Evolutionary conservation across 2,797 vertebrate species (phyloP).

Genomic region (Pachyuromys duprasi): DNA sequence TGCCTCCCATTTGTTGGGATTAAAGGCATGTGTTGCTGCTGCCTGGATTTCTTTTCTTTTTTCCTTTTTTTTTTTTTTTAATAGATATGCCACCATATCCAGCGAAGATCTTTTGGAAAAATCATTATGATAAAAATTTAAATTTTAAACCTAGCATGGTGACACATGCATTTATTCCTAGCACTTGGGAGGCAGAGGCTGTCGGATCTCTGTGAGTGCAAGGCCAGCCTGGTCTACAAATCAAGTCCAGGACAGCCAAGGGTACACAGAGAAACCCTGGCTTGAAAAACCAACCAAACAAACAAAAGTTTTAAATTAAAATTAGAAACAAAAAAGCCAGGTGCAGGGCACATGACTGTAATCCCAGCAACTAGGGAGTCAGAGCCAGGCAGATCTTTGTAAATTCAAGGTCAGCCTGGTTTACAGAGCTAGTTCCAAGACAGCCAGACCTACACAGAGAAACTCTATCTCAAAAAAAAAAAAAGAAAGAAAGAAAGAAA

Average conservation of each 20-base stretch:
- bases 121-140: background rate
- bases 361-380: no score
- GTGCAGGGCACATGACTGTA: no score
- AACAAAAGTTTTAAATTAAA: no score
- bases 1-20: background rate
- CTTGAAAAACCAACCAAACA: background rate
- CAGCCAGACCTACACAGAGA: no score
- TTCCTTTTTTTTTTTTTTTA: no score
- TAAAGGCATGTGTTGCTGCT: background rate
- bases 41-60: background rate
- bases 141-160: background rate
- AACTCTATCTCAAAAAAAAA: no score
- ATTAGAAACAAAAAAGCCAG: no score
- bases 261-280: background rate
- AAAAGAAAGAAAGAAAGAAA: background rate
- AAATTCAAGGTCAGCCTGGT: no score
- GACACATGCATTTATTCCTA: background rate
- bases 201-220: background rate
- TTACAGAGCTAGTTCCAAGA: no score
- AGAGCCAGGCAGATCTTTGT: no score
- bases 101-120: background rate
- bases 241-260: no score
- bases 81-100: background rate
- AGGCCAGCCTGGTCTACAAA: background rate
- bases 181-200: background rate